Conservation (phyloP, 2,888 invertebrate genomes). For the Anoncus sp. region DNA sequence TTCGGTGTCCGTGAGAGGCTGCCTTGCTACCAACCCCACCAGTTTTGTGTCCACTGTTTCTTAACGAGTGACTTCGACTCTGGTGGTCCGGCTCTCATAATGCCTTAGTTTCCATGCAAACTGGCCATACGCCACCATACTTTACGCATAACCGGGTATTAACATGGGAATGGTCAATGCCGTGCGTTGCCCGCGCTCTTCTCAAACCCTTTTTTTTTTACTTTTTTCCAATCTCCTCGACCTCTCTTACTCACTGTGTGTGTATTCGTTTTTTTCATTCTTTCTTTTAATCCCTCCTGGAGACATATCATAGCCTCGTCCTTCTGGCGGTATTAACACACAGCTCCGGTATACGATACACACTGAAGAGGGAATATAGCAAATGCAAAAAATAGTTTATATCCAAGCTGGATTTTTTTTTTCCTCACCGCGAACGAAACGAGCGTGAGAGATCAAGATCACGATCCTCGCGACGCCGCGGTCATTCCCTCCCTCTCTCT, state of each 20-base stretch:
- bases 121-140: conserved; percentile 81
- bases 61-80: conserved; percentile 81
- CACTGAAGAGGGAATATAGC: conserved; percentile 2
- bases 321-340: conserved; percentile 51
- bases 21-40: too few relatives aligned
- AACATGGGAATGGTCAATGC: conserved; percentile 81
- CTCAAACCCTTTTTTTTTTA: conserved; percentile 16
- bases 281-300: conserved; percentile 26
- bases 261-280: too few relatives aligned
- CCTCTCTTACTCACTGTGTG: conserved; percentile 18
- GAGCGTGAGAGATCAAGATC: conserved; percentile 72
- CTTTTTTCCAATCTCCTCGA: conserved; percentile 25
- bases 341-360: conserved; percentile 29
- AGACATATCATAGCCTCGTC: conserved; percentile 51
- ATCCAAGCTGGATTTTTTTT: conserved; percentile 40
- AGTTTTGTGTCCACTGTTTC: conserved; percentile 37
- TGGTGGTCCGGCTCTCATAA: conserved; percentile 80
- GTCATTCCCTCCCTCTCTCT: too few relatives aligned
- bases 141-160: conserved; percentile 82
- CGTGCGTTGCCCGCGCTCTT: conserved; percentile 58
- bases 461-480: conserved; percentile 65
- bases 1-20: conserved; percentile 46
- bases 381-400: conserved; percentile 44
- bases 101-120: conserved; percentile 82
- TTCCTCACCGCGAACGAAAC: conserved; percentile 47